Evolutionary conservation across 2,797 vertebrate species (phyloP).

Genomic region (Moxostoma hubbsi): DNA sequence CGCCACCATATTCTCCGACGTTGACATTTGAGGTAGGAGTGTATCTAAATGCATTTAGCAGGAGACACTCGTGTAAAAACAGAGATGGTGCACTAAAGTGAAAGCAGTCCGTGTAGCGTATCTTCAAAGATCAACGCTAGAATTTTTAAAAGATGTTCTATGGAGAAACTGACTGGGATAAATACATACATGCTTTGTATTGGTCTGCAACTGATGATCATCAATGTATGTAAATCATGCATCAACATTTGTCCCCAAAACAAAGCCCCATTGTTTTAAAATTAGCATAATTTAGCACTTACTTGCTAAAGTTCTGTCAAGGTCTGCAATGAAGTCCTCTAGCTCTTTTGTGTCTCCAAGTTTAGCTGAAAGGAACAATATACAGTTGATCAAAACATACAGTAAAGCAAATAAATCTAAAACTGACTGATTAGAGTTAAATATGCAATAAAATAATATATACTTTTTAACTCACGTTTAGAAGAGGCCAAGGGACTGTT

Average conservation of each 20-base stretch:
- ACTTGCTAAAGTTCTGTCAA: conserved; percentile 95
- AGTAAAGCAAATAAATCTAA: background rate
- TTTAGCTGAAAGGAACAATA: conserved; percentile 81
- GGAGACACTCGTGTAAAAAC: too few species aligned
- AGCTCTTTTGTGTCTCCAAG: conserved; percentile 97
- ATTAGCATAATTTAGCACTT: conserved; percentile 66
- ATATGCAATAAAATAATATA: background rate
- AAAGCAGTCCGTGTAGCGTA: too few species aligned
- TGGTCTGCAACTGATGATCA: too few species aligned
- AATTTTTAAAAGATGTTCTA: too few species aligned
- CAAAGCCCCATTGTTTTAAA: background rate
- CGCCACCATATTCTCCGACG: too few species aligned
- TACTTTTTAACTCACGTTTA: conserved; percentile 79
- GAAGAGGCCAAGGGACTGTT: conserved; percentile 78
- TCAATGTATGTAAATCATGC: too few species aligned
- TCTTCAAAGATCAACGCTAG: too few species aligned
- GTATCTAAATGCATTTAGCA: too few species aligned
- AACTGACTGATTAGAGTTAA: background rate
- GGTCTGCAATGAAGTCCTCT: conserved; percentile 97
- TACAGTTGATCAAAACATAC: background rate
- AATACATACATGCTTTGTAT: too few species aligned
- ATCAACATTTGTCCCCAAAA: background rate
- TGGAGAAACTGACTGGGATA: too few species aligned
- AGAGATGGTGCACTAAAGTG: too few species aligned
- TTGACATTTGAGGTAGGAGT: too few species aligned